phyloP scores from a whole-genome alignment of 2,888 invertebrate species.

The Cephus sareptanus region DNA sequence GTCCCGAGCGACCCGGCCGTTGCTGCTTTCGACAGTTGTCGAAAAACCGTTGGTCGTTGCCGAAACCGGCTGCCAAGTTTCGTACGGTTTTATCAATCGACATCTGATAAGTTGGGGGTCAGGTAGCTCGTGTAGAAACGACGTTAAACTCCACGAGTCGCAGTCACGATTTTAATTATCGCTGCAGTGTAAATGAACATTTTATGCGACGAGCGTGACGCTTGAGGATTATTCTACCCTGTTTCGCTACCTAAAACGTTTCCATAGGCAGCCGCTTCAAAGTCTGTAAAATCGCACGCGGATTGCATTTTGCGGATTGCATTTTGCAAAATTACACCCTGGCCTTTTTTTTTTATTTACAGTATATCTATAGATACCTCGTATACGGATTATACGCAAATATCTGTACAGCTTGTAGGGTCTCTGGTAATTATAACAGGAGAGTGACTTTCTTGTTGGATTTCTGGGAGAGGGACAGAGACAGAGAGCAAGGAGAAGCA shows the following conservation, averaged over 20 bases:
- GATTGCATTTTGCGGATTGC: neutral
- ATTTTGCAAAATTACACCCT: neutral
- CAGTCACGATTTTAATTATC: neutral
- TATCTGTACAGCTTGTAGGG: too few relatives aligned
- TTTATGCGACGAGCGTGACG: neutral
- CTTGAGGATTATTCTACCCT: neutral
- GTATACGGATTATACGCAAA: too few relatives aligned
- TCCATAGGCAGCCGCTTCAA: neutral
- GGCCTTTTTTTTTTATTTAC: neutral
- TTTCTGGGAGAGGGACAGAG: neutral
- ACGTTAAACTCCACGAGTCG: neutral
- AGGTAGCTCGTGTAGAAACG: neutral
- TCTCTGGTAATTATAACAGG: neutral
- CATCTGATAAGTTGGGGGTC: neutral
- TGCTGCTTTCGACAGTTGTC: neutral
- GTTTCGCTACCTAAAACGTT: neutral
- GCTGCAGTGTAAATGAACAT: neutral
- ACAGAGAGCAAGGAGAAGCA: neutral
- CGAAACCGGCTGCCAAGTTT: neutral
- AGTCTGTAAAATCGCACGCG: neutral
- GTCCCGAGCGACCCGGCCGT: neutral
- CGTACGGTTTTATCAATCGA: neutral
- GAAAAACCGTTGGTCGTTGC: neutral
- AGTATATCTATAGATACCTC: too few relatives aligned
- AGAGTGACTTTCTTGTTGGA: neutral